phyloP scores from a whole-genome alignment of 2,797 vertebrate genomes.

The Tapera naevia region DNA sequence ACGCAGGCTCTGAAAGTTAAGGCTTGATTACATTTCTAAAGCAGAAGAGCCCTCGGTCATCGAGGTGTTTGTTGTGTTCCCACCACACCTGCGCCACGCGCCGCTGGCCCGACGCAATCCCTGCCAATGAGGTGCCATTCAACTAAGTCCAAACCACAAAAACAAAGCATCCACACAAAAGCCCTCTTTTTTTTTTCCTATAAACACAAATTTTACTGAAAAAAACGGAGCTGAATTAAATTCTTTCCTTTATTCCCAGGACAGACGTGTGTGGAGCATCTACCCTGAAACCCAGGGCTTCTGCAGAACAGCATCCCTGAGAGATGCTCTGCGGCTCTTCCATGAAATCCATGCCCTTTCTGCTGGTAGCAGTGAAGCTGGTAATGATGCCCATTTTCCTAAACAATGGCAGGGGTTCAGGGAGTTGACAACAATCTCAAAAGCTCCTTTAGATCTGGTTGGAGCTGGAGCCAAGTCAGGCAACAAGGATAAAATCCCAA shows the following conservation, averaged over 20 bases:
- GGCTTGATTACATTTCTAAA: background rate
- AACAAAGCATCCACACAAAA: background rate
- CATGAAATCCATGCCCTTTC: background rate
- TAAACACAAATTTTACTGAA: background rate
- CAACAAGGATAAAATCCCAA: background rate
- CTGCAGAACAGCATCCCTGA: background rate
- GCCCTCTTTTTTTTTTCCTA: background rate
- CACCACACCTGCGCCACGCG: fast-evolving
- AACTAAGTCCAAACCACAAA: background rate
- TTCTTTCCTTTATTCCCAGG: background rate
- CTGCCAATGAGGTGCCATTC: background rate
- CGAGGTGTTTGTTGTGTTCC: fast-evolving
- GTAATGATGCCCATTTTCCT: background rate
- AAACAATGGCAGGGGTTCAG: background rate
- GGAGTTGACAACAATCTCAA: background rate
- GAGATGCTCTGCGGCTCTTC: background rate
- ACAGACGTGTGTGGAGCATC: background rate
- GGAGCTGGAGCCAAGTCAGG: background rate
- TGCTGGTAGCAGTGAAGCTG: background rate
- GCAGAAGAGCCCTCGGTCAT: background rate
- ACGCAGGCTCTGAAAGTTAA: background rate
- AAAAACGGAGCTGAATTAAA: background rate
- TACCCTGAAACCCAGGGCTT: too few species aligned
- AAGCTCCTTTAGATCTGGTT: background rate
- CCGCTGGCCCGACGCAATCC: background rate